phyloP scores from a whole-genome alignment of 2,113 vertebrate species.

The Probosciger aterrimus region DNA sequence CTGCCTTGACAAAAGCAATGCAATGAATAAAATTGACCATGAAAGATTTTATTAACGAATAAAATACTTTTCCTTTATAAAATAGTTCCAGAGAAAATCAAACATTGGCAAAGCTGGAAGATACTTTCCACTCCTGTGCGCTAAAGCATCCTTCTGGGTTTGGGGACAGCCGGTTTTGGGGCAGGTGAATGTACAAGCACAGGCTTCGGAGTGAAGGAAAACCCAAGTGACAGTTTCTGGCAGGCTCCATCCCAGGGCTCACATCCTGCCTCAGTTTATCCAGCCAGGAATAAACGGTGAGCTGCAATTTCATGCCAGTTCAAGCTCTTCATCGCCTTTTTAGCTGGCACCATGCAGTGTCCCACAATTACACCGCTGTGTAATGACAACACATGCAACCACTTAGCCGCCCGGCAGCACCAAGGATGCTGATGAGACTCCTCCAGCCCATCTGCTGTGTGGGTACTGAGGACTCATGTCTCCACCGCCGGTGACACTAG shows the following conservation, averaged over 20 bases:
- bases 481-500: neutral
- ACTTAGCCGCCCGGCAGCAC: neutral
- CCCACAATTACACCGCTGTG: neutral
- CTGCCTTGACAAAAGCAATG: neutral
- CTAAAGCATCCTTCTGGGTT: neutral
- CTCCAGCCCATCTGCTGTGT: neutral
- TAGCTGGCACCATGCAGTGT: neutral
- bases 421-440: neutral
- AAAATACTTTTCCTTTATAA: neutral
- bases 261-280: neutral
- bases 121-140: neutral
- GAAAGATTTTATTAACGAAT: neutral
- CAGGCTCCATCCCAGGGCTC: accelerated
- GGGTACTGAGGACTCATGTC: neutral
- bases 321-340: accelerated
- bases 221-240: accelerated
- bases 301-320: neutral
- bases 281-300: accelerated
- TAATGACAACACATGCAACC: neutral
- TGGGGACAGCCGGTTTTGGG: neutral
- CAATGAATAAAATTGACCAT: neutral
- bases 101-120: neutral
- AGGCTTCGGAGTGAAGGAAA: neutral
- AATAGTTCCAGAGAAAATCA: neutral
- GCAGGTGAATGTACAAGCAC: neutral